Evolutionary conservation across 2,888 invertebrate genomes (phyloP).

Genomic region (Elmis aenea): DNA sequence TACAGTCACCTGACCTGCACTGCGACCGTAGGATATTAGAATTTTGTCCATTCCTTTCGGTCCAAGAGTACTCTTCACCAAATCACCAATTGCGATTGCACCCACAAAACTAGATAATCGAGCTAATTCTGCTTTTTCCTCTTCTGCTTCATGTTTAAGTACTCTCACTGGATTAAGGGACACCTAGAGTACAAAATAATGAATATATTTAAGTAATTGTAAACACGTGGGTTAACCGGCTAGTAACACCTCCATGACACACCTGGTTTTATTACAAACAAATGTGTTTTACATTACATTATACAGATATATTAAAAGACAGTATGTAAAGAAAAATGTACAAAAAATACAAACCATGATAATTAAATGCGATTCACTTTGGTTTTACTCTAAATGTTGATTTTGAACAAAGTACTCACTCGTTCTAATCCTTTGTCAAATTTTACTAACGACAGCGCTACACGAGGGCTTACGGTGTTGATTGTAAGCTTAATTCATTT

Average conservation of each 20-base stretch:
- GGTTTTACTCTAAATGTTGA: no score
- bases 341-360: no score
- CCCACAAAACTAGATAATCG: slow-evolving; percentile 97
- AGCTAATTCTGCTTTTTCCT: slow-evolving; percentile 96
- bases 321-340: no score
- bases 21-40: slow-evolving; percentile 73
- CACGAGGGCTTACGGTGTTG: no score
- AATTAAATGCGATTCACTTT: no score
- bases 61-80: slow-evolving; percentile 96
- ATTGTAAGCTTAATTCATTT: no score
- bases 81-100: slow-evolving; percentile 97
- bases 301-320: no score
- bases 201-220: slow-evolving; percentile 6
- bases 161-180: slow-evolving; percentile 92
- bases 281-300: no score
- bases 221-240: slow-evolving; percentile 31
- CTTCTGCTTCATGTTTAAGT: slow-evolving; percentile 92
- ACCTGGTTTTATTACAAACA: no score
- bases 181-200: slow-evolving; percentile 51
- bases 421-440: no score
- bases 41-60: slow-evolving; percentile 99
- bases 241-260: slow-evolving; percentile 25
- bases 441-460: no score
- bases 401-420: no score
- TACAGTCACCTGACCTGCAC: slow-evolving; percentile 82